A percentile compares a stretch with the other conserved stretches of the same genome.
Conservation (phyloP, 2,888 invertebrate genomes). For the Muscina levida region DNA sequence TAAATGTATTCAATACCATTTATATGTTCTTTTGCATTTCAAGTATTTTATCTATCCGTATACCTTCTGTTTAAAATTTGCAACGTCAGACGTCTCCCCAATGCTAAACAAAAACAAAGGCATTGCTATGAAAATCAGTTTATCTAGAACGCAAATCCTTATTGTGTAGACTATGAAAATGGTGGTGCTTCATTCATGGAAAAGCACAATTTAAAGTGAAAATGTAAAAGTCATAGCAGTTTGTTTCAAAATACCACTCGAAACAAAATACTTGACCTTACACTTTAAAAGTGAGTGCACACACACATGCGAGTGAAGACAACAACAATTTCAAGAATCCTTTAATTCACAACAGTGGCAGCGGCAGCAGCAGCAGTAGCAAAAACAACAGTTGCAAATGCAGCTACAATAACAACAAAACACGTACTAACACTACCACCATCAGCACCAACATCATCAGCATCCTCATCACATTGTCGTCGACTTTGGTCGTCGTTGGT, state of each 20-base stretch:
- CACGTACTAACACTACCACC: no score
- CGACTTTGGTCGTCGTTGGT: no score
- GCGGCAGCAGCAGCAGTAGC: background rate
- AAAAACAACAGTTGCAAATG: background rate
- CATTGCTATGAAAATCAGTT: background rate
- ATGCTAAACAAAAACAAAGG: background rate
- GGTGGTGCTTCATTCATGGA: background rate
- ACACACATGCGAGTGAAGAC: slow-evolving; percentile 5
- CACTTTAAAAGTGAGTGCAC: slow-evolving; percentile 40
- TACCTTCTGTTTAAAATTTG: background rate
- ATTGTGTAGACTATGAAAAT: slow-evolving; percentile 31
- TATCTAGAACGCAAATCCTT: slow-evolving; percentile 9
- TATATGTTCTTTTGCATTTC: background rate
- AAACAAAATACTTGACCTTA: slow-evolving; percentile 58
- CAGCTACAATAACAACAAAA: background rate
- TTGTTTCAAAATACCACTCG: slow-evolving; percentile 43
- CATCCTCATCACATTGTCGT: no score
- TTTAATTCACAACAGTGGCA: slow-evolving; percentile 4
- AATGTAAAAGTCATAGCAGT: background rate
- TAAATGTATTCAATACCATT: background rate
- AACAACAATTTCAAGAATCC: slow-evolving; percentile 28
- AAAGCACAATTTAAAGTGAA: slow-evolving; percentile 1
- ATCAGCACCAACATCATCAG: no score
- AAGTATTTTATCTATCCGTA: background rate
- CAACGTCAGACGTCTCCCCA: background rate